These are phyloP conservation scores for Dolichotis patagonum DNA, from an alignment of 2,113 vertebrate species.

Conservation along the genomic window DNA sequence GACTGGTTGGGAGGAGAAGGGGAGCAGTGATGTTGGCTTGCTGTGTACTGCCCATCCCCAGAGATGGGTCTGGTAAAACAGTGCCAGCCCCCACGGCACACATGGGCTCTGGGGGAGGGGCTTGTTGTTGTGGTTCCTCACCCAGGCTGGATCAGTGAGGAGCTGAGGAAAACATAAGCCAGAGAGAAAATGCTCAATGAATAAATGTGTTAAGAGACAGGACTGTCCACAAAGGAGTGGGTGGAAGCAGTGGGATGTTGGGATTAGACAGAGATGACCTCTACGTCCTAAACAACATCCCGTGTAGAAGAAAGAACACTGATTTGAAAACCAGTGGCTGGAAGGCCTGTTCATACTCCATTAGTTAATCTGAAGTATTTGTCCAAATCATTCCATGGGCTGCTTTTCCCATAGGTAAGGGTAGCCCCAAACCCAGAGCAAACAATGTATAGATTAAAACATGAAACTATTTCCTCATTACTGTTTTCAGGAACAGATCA, in stretches of 20 bases:
- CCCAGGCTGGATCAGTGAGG: not conserved
- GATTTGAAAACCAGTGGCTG: not conserved
- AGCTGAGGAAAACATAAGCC: not conserved
- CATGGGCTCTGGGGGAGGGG: not conserved
- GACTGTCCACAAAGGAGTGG: not conserved
- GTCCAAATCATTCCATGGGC: not conserved
- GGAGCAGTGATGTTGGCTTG: not conserved
- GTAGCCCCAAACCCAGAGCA: not conserved
- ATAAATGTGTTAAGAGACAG: not conserved
- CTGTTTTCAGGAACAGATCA: not conserved
- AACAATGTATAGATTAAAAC: not conserved
- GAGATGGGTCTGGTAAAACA: slow-evolving; percentile 23
- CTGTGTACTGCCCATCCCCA: not conserved
- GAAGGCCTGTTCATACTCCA: not conserved
- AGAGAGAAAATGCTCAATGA: not conserved
- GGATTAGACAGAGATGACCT: not conserved
- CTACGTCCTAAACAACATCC: not conserved
- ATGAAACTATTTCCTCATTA: not conserved
- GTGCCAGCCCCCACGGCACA: not conserved
- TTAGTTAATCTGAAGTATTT: not conserved
- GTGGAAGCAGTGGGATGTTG: not conserved
- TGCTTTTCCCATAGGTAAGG: not conserved
- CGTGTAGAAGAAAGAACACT: not conserved
- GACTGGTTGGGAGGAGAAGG: not conserved
- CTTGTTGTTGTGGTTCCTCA: not conserved